Conservation (phyloP, 2,888 invertebrate species). For the Fragum whitleyi region DNA sequence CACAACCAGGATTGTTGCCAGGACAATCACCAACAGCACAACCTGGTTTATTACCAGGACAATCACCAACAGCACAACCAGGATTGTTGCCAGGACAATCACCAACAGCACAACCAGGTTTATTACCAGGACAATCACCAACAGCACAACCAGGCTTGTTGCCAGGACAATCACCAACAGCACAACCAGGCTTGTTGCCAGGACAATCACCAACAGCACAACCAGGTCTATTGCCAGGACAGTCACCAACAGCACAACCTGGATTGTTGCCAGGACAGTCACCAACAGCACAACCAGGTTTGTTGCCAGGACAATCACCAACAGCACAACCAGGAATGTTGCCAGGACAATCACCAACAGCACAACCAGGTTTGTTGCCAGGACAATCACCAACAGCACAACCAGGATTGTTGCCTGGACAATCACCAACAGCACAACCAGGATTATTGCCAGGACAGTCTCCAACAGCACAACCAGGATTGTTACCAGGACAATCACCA, state of each 20-base stretch:
- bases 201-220: slow-evolving; percentile 43
- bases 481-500: slow-evolving; percentile 36
- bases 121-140: slow-evolving; percentile 39
- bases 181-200: slow-evolving; percentile 25
- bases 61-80: slow-evolving; percentile 44
- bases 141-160: slow-evolving; percentile 41
- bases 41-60: slow-evolving; percentile 37
- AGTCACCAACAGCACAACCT: slow-evolving; percentile 49
- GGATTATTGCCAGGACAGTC: slow-evolving; percentile 42
- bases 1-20: slow-evolving; percentile 37
- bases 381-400: slow-evolving; percentile 44
- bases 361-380: slow-evolving; percentile 23
- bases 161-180: slow-evolving; percentile 44
- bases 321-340: slow-evolving; percentile 42
- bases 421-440: slow-evolving; percentile 53
- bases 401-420: slow-evolving; percentile 30
- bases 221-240: slow-evolving; percentile 30
- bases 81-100: slow-evolving; percentile 27
- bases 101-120: slow-evolving; percentile 46
- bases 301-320: slow-evolving; percentile 41
- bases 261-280: slow-evolving; percentile 53
- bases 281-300: slow-evolving; percentile 40
- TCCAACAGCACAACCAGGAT: slow-evolving; percentile 54
- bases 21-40: slow-evolving; percentile 50
- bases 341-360: slow-evolving; percentile 47